Conservation (phyloP, 2,888 invertebrate species). For the Polymixis lichenea region DNA sequence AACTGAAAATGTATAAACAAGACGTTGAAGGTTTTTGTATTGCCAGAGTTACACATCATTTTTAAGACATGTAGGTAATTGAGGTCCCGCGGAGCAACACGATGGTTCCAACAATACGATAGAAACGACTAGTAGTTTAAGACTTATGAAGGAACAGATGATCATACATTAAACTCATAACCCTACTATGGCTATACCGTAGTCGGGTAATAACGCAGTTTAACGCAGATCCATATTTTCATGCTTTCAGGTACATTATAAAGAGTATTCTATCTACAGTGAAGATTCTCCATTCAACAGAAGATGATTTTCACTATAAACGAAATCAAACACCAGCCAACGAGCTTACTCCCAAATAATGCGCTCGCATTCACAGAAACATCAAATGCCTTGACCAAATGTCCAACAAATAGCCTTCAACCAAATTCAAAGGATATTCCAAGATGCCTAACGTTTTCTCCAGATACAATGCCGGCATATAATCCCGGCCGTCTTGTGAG, state of each 20-base stretch:
- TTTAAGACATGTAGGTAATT: not conserved
- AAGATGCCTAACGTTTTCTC: conserved; percentile 57
- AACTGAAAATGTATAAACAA: too few species aligned
- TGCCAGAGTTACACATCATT: not conserved
- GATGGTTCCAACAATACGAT: not conserved
- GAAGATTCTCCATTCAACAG: not conserved
- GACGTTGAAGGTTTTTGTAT: not conserved
- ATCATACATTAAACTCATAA: not conserved
- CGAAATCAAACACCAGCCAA: not conserved
- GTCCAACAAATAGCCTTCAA: conserved; percentile 24
- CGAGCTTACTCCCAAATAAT: conserved; percentile 6
- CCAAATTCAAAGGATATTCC: conserved; percentile 63
- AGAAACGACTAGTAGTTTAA: not conserved
- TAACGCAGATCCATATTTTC: not conserved
- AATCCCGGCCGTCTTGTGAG: conserved; percentile 61
- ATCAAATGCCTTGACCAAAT: conserved; percentile 36
- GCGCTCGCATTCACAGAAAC: conserved; percentile 18
- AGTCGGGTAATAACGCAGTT: not conserved
- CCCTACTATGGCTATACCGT: not conserved
- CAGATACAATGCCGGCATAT: conserved; percentile 58
- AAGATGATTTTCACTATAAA: not conserved
- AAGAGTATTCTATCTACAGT: not conserved
- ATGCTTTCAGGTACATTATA: not conserved
- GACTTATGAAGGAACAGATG: not conserved
- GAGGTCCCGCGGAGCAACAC: not conserved